phyloP scores from a whole-genome alignment of 2,797 vertebrate species.

The Pseudochromis fuscus region DNA sequence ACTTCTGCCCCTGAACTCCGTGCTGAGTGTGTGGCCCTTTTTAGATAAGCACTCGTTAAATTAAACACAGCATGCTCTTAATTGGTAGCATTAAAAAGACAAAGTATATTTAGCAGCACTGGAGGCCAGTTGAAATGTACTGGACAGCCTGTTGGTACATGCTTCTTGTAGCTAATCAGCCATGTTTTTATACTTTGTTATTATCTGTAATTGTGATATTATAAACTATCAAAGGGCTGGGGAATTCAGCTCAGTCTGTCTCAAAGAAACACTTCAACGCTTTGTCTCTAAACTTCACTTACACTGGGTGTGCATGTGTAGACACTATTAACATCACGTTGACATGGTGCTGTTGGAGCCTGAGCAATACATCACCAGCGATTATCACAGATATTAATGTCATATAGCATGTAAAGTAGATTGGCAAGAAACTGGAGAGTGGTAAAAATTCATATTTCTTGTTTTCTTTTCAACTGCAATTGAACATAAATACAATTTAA shows the following conservation, averaged over 20 bases:
- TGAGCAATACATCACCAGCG: constrained; percentile 1
- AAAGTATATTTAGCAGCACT: constrained; percentile 42
- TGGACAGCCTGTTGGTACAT: not conserved
- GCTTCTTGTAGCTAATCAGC: not conserved
- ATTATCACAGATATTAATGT: not conserved
- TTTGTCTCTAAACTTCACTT: constrained; percentile 30
- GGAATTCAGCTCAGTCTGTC: constrained; percentile 69
- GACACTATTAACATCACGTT: constrained; percentile 3
- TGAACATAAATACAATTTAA: no score
- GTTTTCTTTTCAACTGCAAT: not conserved
- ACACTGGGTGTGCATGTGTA: constrained; percentile 54
- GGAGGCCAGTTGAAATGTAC: constrained; percentile 9
- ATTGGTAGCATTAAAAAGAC: constrained; percentile 23
- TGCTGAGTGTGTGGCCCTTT: constrained; percentile 32
- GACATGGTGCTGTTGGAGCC: constrained; percentile 24
- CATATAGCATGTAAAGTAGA: no score
- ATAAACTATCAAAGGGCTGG: constrained; percentile 14
- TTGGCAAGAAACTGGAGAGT: not conserved
- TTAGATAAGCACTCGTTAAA: constrained; percentile 44
- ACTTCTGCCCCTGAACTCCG: constrained; percentile 20
- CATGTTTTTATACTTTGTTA: not conserved
- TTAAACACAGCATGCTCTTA: constrained; percentile 21
- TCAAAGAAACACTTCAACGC: constrained; percentile 40
- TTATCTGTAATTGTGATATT: not conserved
- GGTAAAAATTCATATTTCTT: not conserved